Base-by-base conservation (phyloP, 92 coral and sea anemone species). In the Bergia sp. region DNA sequence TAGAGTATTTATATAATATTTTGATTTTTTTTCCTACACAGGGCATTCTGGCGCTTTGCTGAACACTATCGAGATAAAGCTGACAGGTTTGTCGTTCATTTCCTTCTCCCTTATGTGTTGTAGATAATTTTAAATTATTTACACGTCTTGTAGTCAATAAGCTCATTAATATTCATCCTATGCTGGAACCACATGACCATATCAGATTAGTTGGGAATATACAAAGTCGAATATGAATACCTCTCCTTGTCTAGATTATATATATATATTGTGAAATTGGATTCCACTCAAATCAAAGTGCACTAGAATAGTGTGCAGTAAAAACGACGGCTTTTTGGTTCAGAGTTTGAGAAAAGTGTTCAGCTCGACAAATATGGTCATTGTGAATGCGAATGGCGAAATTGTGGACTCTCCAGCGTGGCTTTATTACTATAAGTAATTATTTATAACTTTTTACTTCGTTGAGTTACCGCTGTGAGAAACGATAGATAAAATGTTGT, bases 31-130 rank as follows among this genome's bases (percentile, higher is more conserved):
- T 49, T 47, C 78, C 43, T 12, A 43, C 65, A 23, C 71, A 97
- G 99, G 92, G 93, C 96, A 4, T 97, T 95, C 82, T 97, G 99
- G 99, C 93, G 93, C 73, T 97, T 91, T 81, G 96, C 96, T 47
- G 91, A 93, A 39, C 99, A 94, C 78, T 97, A 94, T 71, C 80
- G 92, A 50, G 98, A 94, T 80, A 97, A 95, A 84, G 99, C 99
- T 73, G 99, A 97, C 88, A 97, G 75, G 99, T 97, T 85, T 86
- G 95, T 20, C 37, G 49, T 1, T 16, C 0, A 16, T 47, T 79
- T 6, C 53, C 64, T 91, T 85, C 44, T 73, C 8, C 20, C 36
- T 79, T 76, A 38, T 50, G 50, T 44, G 65, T 88, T 89, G 74
- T 75, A 91, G 91, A 76, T 76, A 53, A 21, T 78, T 86, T 71